These are phyloP conservation scores for Blastomussa wellsi DNA, from an alignment of 92 coral and sea anemone genomes.

Conservation along the genomic window DNA sequence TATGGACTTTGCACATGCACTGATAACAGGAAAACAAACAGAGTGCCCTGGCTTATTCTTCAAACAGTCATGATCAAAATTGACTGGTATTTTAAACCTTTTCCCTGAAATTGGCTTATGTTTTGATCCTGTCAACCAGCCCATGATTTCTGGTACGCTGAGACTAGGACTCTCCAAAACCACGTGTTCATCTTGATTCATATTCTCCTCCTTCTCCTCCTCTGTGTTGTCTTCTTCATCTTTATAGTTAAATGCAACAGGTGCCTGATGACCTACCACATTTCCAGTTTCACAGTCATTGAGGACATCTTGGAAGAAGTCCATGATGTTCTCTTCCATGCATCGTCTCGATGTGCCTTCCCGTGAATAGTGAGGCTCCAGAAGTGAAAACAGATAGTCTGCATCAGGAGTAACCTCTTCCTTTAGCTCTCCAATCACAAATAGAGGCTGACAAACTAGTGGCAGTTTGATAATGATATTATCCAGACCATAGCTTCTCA, in stretches of 20 bases:
- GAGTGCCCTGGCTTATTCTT: slow-evolving; percentile 58
- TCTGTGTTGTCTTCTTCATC: neutral
- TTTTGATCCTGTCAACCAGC: slow-evolving; percentile 66
- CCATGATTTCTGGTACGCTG: slow-evolving; percentile 57
- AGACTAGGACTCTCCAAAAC: slow-evolving; percentile 43
- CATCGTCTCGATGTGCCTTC: slow-evolving; percentile 45
- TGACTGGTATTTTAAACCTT: slow-evolving; percentile 45
- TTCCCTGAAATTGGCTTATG: slow-evolving; percentile 63
- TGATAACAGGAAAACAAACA: slow-evolving; percentile 56
- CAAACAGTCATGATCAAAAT: slow-evolving; percentile 69
- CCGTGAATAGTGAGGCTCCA: slow-evolving; percentile 51
- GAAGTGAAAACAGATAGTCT: slow-evolving; percentile 52
- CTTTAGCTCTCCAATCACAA: slow-evolving; percentile 54
- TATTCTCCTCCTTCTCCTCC: neutral
- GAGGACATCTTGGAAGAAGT: slow-evolving; percentile 58
- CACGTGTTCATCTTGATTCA: neutral
- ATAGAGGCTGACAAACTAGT: slow-evolving; percentile 53
- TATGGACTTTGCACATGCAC: slow-evolving; percentile 56
- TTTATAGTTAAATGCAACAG: slow-evolving; percentile 22
- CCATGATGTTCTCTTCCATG: slow-evolving; percentile 53
- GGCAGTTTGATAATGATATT: slow-evolving; percentile 50
- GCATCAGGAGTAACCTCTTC: slow-evolving; percentile 52
- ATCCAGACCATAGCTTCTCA: slow-evolving; percentile 44
- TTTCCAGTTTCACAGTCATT: slow-evolving; percentile 44
- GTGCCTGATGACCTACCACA: slow-evolving; percentile 40